Evolutionary conservation across 2,888 invertebrate species (phyloP), one percentile per base, ranked within the genome.

Genomic region (Nephrocerus scutellatus): DNA sequence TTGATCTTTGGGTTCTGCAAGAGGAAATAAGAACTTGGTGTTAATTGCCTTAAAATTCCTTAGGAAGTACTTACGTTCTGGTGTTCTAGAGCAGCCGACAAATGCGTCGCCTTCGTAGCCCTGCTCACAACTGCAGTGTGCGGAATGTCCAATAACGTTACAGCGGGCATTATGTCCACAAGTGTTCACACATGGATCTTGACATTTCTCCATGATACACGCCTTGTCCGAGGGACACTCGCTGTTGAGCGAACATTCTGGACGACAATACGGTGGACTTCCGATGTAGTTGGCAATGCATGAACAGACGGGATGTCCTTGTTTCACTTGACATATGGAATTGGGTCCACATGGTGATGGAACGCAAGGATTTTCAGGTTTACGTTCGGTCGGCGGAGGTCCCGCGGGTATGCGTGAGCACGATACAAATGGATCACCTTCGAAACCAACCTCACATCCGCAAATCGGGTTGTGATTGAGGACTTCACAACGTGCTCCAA

Each of bases 381-480:
- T 41, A 60, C 74, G 64, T 55, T 65, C 59, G 30, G 56, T 48
- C 43, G 70, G 59, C 6, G 44, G 44, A 7, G 48, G 43, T 35
- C 52, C 52, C 6, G 56, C 50, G 8, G 70, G 60, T 59, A 57
- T 50, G 34, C 55, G 51, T 19, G 62, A 50, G 55, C 87, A 87
- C 30, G 75, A 76, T 9, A 76, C 72, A 57, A 87, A 88, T 30
- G 90, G 89, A 77, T 89, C 85, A 9, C 90, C 90, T 41, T 80
- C 76, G 60, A 79, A 76, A 22, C 79, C 82, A 14, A 73, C 67
- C 21, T 80, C 77, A 62, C 90, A 90, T 48, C 77, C 82, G 58
- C 90, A 90, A 50, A 88, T 80, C 4, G 89, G 88, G 63, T 87
- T 87, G 60, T 90, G 89, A 59, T 86, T 84, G 18, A 86, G 75